Evolutionary conservation across 35 echinoderm and acorn worm species (phyloP).

Genomic region (Lytechinus variegatus): DNA sequence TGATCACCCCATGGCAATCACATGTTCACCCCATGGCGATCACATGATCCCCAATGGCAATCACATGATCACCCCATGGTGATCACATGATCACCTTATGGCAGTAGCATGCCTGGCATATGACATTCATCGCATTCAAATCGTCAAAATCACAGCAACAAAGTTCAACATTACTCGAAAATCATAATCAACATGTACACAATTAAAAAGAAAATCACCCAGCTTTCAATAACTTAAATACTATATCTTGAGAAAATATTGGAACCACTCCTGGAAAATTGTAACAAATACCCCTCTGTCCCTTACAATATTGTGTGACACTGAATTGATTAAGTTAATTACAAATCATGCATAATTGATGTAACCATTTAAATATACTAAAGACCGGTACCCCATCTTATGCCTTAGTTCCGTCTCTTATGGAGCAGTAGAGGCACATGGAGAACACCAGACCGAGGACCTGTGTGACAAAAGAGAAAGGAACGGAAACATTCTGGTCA

Average conservation of each 20-base stretch:
- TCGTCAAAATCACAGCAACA: neutral
- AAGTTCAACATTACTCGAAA: neutral
- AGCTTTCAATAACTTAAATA: neutral
- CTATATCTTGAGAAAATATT: neutral
- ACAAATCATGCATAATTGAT: neutral
- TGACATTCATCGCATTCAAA: neutral
- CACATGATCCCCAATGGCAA: too few relatives aligned
- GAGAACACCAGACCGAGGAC: conserved; percentile 54
- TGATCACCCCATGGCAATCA: neutral
- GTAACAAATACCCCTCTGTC: neutral
- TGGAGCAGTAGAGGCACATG: conserved; percentile 43
- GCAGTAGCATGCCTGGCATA: neutral
- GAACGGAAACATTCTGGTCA: neutral
- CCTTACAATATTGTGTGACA: neutral
- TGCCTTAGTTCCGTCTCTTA: conserved; percentile 39
- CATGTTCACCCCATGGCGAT: neutral
- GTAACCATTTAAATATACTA: neutral
- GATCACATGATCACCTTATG: neutral
- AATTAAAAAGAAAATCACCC: neutral
- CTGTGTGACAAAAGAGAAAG: conserved; percentile 6
- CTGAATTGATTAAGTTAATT: neutral
- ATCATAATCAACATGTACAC: neutral
- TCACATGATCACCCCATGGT: too few relatives aligned
- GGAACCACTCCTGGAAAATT: neutral
- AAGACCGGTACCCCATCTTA: conserved; percentile 34